Evolutionary conservation across 2,888 invertebrate species (phyloP).

Genomic region (Drosophila pseudotakahashii): DNA sequence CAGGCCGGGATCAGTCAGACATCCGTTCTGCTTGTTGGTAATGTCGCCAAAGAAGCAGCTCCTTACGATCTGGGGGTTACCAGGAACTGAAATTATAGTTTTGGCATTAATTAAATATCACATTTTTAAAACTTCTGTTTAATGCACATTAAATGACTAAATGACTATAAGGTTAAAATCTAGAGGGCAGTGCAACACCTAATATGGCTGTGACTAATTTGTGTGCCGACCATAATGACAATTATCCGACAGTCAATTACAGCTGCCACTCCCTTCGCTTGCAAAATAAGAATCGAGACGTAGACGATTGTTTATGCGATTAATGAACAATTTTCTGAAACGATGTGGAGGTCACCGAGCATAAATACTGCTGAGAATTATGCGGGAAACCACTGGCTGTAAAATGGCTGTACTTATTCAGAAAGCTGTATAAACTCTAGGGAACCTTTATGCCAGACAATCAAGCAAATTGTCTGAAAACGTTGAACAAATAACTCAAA

Average conservation of each 20-base stretch:
- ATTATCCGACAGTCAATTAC: conserved; percentile 45
- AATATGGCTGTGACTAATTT: conserved; percentile 45
- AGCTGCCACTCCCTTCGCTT: conserved; percentile 6
- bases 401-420: conserved; percentile 18
- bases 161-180: no score
- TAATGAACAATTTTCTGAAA: conserved; percentile 24
- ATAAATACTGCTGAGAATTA: conserved; percentile 28
- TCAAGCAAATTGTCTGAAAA: conserved; percentile 50
- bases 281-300: conserved; percentile 5
- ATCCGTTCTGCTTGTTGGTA: conserved; percentile 71
- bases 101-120: not conserved
- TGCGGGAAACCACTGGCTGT: not conserved
- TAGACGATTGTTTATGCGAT: conserved; percentile 27
- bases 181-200: not conserved
- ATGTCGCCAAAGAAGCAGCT: conserved; percentile 82
- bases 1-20: conserved; percentile 74
- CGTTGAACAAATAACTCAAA: conserved; percentile 29
- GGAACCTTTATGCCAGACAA: conserved; percentile 8
- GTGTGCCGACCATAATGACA: conserved; percentile 17
- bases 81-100: conserved; percentile 52
- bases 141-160: no score
- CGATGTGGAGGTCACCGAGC: conserved; percentile 30
- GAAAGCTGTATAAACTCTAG: conserved; percentile 6
- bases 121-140: no score
- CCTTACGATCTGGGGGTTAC: conserved; percentile 61